These are phyloP conservation scores for Acipenser ruthenus DNA, from an alignment of 2,797 vertebrate species.

Conservation along the genomic window DNA sequence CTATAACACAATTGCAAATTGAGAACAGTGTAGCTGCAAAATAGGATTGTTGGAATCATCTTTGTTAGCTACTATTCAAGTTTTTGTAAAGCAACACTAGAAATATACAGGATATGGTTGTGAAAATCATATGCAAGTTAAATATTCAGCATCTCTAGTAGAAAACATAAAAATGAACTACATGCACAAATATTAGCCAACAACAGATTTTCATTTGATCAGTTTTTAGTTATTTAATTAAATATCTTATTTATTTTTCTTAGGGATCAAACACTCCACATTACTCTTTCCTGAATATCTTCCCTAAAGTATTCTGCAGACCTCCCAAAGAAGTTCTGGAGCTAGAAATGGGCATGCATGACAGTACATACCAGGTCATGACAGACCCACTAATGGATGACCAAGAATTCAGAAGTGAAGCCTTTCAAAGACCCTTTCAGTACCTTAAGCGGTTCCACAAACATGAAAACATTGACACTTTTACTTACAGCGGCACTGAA, in stretches of 20 bases:
- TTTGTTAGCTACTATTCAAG: too few relatives aligned
- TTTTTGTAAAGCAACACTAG: too few relatives aligned
- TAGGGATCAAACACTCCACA: conserved; percentile 45
- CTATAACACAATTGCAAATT: too few relatives aligned
- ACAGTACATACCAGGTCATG: conserved; percentile 12
- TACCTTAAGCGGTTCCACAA: conserved; percentile 73
- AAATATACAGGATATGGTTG: too few relatives aligned
- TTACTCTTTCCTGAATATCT: conserved; percentile 68
- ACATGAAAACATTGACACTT: conserved; percentile 59
- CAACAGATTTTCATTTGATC: too few relatives aligned
- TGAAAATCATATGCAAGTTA: too few relatives aligned
- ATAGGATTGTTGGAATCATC: too few relatives aligned
- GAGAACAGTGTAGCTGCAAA: too few relatives aligned
- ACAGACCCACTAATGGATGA: conserved; percentile 74
- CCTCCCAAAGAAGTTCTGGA: conserved; percentile 83
- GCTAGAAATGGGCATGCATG: conserved; percentile 44
- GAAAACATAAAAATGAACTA: too few relatives aligned
- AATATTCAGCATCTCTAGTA: too few relatives aligned
- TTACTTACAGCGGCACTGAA: conserved; percentile 61
- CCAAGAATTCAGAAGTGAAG: conserved; percentile 66
- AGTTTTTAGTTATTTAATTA: conserved; percentile 11
- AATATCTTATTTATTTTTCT: conserved; percentile 11
- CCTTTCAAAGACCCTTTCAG: conserved; percentile 89
- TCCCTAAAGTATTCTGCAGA: conserved; percentile 78
- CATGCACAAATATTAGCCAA: too few relatives aligned